phyloP scores from a whole-genome alignment of 2,113 vertebrate genomes.

The Pedionomus torquatus region DNA sequence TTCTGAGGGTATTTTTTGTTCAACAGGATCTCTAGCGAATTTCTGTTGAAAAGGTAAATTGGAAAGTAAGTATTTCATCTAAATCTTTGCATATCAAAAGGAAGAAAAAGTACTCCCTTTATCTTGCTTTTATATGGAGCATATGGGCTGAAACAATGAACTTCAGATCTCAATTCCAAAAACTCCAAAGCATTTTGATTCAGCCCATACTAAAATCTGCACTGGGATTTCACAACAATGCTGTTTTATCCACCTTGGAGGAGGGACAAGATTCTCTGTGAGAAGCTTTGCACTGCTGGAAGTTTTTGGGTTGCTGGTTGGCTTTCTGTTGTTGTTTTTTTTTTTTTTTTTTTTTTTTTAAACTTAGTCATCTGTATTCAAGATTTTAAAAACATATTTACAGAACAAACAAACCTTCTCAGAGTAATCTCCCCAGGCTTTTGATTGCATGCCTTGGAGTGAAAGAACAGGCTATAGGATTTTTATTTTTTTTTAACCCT shows the following conservation, averaged over 20 bases:
- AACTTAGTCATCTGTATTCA: not conserved
- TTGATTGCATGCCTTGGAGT: not conserved
- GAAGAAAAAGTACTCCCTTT: constrained; percentile 8
- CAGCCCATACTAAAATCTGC: constrained; percentile 4
- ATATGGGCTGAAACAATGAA: constrained; percentile 4
- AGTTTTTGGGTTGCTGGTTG: not conserved
- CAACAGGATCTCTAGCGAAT: not conserved
- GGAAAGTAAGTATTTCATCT: constrained; percentile 28
- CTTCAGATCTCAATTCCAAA: constrained; percentile 32
- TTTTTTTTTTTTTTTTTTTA: not conserved
- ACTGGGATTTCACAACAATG: constrained; percentile 7
- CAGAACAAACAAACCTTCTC: not conserved
- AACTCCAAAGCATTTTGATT: constrained; percentile 4
- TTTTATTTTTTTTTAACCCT: not conserved
- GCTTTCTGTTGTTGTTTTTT: too few species aligned
- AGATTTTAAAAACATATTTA: constrained; percentile 20
- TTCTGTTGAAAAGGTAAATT: constrained; percentile 16
- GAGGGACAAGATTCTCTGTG: not conserved
- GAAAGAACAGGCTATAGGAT: constrained; percentile 9
- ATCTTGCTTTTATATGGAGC: not conserved
- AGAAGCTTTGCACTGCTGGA: not conserved
- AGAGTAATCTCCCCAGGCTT: not conserved
- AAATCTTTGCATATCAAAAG: constrained; percentile 50
- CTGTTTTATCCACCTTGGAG: not conserved
- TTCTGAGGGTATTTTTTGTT: not conserved